Evolutionary conservation across 2,113 vertebrate genomes (phyloP), one percentile per base, ranked within the genome.

Genomic region (Cnemophilus loriae): DNA sequence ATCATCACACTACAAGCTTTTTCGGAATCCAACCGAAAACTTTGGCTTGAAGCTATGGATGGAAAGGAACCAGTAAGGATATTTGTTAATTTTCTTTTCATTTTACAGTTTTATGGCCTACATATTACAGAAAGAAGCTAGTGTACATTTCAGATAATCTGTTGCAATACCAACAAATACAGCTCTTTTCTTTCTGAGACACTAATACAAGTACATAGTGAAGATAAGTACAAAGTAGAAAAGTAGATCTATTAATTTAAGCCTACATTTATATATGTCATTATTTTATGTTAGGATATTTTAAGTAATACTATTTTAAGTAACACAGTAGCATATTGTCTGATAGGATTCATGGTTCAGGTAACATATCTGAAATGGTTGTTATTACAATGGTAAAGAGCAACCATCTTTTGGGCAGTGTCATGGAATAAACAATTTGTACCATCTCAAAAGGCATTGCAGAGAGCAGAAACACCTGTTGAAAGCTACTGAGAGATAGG

Each of bases 11-110:
- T 99, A 32, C 99, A 99, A 96, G 99, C 99, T 15, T 98, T 99
- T 97, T 99, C 99, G 24, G 99, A 99, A 97, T 98, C 99, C 65
- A 99, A 99, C 96, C 98, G 99, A 88, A 99, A 99, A 85, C 98
- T 99, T 71, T 99, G 99, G 99, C 98, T 99, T 2, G 99, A 99
- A 97, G 99, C 99, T 89, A 99, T 99, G 99, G 99, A 99, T 94
- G 99, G 99, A 76, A 99, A 99, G 82, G 99, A 99, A 96, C 99
- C 99, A 90, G 99, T 99, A 98, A 97, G 98, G n/a, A n/a, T 61
- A 18, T 55, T 57, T 82, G 44, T 46, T 19, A 13, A 16, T 63
- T 95, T 35, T 70, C 11, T 78, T 57, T 67, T 74, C 9, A 17
- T 35, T 80, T 65, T 78, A 35, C 32, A 28, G 14, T 77, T 84